These are phyloP conservation scores for Drosophila bocki DNA, from an alignment of 1,140 invertebrate species.

Conservation along the genomic window DNA sequence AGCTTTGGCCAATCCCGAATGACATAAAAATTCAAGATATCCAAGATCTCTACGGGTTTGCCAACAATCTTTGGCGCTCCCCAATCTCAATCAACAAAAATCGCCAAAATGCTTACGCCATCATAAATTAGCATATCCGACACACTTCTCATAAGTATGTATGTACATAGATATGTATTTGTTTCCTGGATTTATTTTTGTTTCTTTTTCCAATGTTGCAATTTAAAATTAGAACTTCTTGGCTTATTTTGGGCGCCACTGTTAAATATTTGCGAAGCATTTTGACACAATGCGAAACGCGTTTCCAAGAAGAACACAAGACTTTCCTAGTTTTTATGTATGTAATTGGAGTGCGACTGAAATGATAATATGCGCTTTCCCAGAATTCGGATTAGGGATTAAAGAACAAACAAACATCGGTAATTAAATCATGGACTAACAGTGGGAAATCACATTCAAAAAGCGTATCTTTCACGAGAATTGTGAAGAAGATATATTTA, in stretches of 20 bases:
- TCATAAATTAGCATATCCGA: conserved; percentile 59
- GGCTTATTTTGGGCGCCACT: conserved; percentile 51
- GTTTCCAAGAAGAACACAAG: conserved; percentile 16
- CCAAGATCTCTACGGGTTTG: no score
- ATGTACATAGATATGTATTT: neutral
- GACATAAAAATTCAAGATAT: no score
- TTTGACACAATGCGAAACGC: conserved; percentile 52
- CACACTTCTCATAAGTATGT: conserved; percentile 49
- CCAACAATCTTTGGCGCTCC: conserved; percentile 4
- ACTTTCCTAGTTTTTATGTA: conserved; percentile 2
- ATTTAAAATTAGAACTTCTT: conserved; percentile 63
- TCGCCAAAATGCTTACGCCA: conserved; percentile 14
- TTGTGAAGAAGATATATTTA: neutral
- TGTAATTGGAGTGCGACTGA: conserved; percentile 1
- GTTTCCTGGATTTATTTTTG: conserved; percentile 20
- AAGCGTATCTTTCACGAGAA: neutral
- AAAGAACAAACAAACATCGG: neutral
- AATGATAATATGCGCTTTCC: conserved; percentile 5
- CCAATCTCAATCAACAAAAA: conserved; percentile 22
- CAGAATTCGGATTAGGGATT: conserved; percentile 11
- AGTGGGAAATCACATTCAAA: neutral
- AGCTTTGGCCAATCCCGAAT: no score
- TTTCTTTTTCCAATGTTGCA: conserved; percentile 52
- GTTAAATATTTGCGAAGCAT: conserved; percentile 62
- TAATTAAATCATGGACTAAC: neutral